Percentiles rank a stretch among this genome's conserved stretches.
These are phyloP conservation scores for Hypothenemus hampei DNA, from an alignment of 1,140 invertebrate species.

Conservation along the genomic window DNA sequence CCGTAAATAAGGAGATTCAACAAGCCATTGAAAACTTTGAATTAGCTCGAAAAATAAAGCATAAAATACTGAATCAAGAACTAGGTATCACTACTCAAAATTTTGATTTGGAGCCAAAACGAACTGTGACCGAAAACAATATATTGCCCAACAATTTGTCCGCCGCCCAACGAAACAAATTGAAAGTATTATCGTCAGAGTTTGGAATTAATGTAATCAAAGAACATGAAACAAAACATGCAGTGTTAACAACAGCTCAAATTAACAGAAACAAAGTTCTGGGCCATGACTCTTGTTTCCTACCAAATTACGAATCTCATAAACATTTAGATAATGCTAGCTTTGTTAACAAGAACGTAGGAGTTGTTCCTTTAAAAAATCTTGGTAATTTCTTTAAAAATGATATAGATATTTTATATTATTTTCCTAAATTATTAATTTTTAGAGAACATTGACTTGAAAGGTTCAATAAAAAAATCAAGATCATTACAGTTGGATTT, in stretches of 20 bases:
- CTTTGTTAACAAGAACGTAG: conserved; percentile 32
- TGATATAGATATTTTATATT: neutral
- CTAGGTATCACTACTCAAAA: conserved; percentile 15
- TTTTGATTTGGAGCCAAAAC: neutral
- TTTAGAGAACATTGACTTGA: conserved; percentile 4
- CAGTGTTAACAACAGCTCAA: conserved; percentile 25
- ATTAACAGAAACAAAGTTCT: conserved; percentile 37
- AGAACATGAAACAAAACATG: conserved; percentile 19
- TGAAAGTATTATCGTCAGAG: conserved; percentile 43
- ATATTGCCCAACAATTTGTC: conserved; percentile 24
- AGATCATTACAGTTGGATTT: conserved; percentile 37
- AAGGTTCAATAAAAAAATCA: conserved; percentile 28
- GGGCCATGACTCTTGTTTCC: conserved; percentile 28
- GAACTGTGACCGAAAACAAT: no score
- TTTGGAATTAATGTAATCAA: conserved; percentile 32
- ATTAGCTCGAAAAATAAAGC: conserved; percentile 34
- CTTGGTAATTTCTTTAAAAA: conserved; percentile 2
- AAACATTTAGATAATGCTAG: conserved; percentile 32
- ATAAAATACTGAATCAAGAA: conserved; percentile 36
- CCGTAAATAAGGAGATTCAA: conserved; percentile 14
- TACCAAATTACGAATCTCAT: neutral
- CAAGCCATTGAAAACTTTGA: conserved; percentile 34
- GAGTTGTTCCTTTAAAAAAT: no score
- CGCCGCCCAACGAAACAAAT: conserved; percentile 43
- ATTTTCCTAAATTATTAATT: neutral